Evolutionary conservation across 2,797 vertebrate species (phyloP).

Genomic region (Cirrhinus mrigala): DNA sequence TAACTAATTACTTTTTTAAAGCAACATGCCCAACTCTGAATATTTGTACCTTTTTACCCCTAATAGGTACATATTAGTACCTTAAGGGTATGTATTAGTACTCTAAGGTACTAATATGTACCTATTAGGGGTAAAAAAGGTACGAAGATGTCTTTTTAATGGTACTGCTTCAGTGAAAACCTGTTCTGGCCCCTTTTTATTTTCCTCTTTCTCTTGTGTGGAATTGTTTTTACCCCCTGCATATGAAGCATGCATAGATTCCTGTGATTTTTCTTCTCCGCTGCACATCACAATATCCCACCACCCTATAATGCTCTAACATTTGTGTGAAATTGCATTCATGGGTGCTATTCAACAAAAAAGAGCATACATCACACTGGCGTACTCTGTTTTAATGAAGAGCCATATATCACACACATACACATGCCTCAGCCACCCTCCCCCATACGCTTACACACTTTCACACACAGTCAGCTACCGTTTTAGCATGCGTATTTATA

Average conservation of each 20-base stretch:
- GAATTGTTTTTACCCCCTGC: too few species aligned
- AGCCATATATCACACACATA: constrained; percentile 24
- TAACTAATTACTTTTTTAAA: too few species aligned
- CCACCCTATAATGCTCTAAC: background rate
- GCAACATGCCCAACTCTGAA: too few species aligned
- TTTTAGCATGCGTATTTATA: constrained; percentile 5
- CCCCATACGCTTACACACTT: background rate
- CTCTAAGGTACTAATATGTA: too few species aligned
- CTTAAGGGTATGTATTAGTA: too few species aligned
- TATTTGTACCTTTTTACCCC: too few species aligned
- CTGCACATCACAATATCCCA: constrained; percentile 24
- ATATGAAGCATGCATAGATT: background rate
- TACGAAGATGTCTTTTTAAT: too few species aligned
- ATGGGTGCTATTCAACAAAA: constrained; percentile 18
- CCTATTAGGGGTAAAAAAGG: too few species aligned
- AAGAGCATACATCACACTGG: constrained; percentile 37
- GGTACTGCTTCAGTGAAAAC: too few species aligned
- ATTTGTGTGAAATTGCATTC: constrained; percentile 12
- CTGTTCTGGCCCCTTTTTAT: too few species aligned
- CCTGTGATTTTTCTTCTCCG: background rate
- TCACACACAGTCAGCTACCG: background rate
- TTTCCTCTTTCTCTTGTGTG: too few species aligned
- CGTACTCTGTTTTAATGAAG: constrained; percentile 36
- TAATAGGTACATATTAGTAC: too few species aligned
- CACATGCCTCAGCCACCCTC: background rate